These are phyloP conservation scores for Sula dactylatra DNA, from an alignment of 2,113 vertebrate genomes.

Conservation along the genomic window DNA sequence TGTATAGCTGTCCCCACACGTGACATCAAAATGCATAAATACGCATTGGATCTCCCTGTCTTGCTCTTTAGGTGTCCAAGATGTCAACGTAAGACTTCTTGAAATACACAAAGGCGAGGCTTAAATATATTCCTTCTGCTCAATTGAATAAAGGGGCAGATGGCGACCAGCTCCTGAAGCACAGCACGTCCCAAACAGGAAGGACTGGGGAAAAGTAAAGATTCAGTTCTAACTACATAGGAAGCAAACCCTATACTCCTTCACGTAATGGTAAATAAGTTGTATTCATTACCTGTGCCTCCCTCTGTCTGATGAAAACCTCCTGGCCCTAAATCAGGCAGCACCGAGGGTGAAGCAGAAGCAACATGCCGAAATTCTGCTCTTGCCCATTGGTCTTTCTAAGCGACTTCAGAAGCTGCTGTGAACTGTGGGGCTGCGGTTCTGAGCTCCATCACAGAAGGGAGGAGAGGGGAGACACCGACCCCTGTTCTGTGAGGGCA, in stretches of 20 bases:
- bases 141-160: not conserved
- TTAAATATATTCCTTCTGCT: not conserved
- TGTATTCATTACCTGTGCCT: not conserved
- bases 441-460: not conserved
- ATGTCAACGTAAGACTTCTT: not conserved
- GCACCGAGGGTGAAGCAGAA: not conserved
- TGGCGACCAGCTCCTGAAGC: not conserved
- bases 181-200: not conserved
- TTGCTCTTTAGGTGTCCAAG: not conserved
- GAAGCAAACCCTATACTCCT: not conserved
- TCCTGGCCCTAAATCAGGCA: not conserved
- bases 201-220: not conserved
- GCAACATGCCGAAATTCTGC: not conserved
- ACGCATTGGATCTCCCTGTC: not conserved
- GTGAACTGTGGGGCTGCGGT: not conserved
- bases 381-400: not conserved
- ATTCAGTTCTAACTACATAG: not conserved
- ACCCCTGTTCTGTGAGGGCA: not conserved
- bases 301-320: not conserved
- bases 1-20: rapidly evolving
- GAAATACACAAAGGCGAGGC: not conserved
- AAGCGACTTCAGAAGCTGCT: not conserved
- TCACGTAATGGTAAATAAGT: not conserved
- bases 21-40: not conserved
- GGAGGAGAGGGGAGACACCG: not conserved